Conservation (phyloP, 2,797 vertebrate species). For the Threskiornis aethiopicus region DNA sequence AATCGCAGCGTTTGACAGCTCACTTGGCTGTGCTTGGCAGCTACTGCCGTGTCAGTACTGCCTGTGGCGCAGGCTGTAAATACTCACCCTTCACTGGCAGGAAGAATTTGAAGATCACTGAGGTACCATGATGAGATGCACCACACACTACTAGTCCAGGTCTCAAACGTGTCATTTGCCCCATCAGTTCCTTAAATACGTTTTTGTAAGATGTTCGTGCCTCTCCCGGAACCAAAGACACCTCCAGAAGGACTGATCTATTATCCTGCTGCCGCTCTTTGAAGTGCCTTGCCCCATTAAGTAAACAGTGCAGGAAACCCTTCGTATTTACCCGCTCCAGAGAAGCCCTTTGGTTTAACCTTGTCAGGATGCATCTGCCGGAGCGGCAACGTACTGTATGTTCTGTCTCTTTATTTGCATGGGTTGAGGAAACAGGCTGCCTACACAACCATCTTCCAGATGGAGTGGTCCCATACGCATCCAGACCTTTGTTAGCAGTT, state of each 20-base stretch:
- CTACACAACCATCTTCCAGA: not conserved
- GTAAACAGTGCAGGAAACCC: not conserved
- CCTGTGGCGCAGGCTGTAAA: not conserved
- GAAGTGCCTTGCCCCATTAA: not conserved
- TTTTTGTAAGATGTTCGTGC: not conserved
- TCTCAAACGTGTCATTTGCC: not conserved
- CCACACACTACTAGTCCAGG: no score
- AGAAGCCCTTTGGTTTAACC: not conserved
- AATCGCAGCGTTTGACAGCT: not conserved
- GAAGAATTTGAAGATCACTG: not conserved
- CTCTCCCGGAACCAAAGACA: not conserved
- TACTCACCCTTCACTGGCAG: accelerated
- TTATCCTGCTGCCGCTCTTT: not conserved
- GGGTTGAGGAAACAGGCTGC: not conserved
- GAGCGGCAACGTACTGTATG: not conserved
- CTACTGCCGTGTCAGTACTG: no score
- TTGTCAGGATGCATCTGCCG: not conserved
- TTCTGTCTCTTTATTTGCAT: not conserved
- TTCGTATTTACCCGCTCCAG: not conserved
- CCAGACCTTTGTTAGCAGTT: not conserved
- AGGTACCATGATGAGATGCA: not conserved
- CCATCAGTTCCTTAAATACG: not conserved
- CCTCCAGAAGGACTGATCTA: not conserved
- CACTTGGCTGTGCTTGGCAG: not conserved
- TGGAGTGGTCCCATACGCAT: not conserved